A percentile compares a stretch with the other conserved stretches of the same genome.
phyloP scores from a whole-genome alignment of 2,888 invertebrate species.

The Scaptodrosophila latifasciaeformis region DNA sequence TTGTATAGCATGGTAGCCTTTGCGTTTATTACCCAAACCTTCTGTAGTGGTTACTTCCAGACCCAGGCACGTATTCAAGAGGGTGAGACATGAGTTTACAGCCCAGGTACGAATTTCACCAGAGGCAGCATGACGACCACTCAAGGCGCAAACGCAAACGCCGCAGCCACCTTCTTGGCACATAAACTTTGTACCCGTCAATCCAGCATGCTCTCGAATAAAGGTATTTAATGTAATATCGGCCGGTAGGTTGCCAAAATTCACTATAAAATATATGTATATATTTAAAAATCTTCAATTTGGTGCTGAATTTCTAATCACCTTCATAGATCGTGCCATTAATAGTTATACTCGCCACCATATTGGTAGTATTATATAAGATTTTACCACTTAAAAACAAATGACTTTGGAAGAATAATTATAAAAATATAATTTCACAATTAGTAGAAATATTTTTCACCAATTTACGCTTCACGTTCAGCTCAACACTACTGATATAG shows the following conservation, averaged over 20 bases:
- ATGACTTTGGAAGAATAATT: too few species aligned
- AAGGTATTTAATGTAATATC: conserved; percentile 79
- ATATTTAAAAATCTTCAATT: neutral
- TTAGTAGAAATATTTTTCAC: too few species aligned
- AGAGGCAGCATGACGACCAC: conserved; percentile 70
- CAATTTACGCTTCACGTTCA: too few species aligned
- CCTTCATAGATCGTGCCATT: conserved; percentile 48
- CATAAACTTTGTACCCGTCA: conserved; percentile 81
- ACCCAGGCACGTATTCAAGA: conserved; percentile 80
- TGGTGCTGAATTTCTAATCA: conserved; percentile 13
- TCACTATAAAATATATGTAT: conserved; percentile 38
- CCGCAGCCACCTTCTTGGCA: conserved; percentile 84
- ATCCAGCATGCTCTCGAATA: conserved; percentile 77
- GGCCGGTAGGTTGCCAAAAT: conserved; percentile 67
- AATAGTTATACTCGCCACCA: conserved; percentile 47
- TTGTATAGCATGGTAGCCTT: conserved; percentile 84
- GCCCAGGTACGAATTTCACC: conserved; percentile 76
- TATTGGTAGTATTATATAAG: conserved; percentile 13
- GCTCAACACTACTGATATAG: too few species aligned
- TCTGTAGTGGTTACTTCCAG: conserved; percentile 84
- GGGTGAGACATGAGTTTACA: conserved; percentile 83
- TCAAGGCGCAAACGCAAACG: conserved; percentile 77
- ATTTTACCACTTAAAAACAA: too few species aligned
- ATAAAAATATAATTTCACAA: too few species aligned
- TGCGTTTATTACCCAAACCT: conserved; percentile 80